Evolutionary conservation across 2,797 vertebrate genomes (phyloP), one percentile per base, ranked within the genome.

Genomic region (Halcyon leucocephala): DNA sequence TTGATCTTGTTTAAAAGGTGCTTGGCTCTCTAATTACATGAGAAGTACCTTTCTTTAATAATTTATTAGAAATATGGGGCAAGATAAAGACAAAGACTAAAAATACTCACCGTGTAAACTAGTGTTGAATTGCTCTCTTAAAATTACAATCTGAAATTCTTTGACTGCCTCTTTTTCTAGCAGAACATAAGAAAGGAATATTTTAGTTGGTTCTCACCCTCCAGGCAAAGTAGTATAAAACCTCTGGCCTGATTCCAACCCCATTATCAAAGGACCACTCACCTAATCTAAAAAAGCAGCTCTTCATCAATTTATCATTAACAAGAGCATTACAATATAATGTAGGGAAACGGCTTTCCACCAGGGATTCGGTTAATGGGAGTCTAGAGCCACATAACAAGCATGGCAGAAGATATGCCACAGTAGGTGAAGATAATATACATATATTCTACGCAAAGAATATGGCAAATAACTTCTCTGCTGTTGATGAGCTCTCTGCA

Each of bases 281-380:
- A 98, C 98, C 98, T 99, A 98, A 99, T 98, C 98, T 98, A 98
- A 98, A 98, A 98, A 98, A 98, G 98, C 97, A 97, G 97, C 98
- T 98, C 98, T 98, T 99, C 99, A 99, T 99, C 98, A 98, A 99
- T 99, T 98, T 98, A 99, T 99, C 98, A 99, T 99, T 99, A 99
- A 99, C 98, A 98, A 99, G 98, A 98, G 93, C 97, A 98, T 98
- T 98, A 98, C 98, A 98, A 98, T 98, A 98, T 98, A 98, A 98
- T 98, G 98, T 98, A 98, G 98, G 97, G 96, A 98, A 98, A 98
- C 96, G 96, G 96, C 97, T 97, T 97, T 98, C 97, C 98, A 95
- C 98, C 96, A 98, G 98, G 98, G 98, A 98, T 98, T 98, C 97
- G 91, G 97, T 97, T 98, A 98, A 99, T 98, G 98, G 98, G 95